Conservation (phyloP, 2,888 invertebrate species). For the Noctua comes region DNA sequence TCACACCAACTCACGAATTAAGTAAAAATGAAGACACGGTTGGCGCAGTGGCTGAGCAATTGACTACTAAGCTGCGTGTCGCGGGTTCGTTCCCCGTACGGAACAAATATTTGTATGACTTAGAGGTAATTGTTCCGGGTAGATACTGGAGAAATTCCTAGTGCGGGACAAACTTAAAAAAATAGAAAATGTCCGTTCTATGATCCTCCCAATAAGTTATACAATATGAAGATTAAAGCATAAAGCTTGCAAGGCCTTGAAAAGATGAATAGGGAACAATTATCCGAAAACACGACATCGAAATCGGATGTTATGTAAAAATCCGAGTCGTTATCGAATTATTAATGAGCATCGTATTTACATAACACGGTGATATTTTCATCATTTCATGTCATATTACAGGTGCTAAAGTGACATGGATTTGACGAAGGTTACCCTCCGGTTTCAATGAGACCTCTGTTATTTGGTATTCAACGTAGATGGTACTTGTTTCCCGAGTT, state of each 20-base stretch:
- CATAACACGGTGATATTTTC: constrained; percentile 57
- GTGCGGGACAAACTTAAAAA: neutral
- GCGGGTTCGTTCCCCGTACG: neutral
- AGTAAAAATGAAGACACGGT: neutral
- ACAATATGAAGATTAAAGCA: neutral
- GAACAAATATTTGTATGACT: neutral
- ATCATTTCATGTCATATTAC: constrained; percentile 50
- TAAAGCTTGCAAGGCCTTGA: neutral
- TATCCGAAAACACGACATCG: neutral
- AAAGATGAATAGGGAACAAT: neutral
- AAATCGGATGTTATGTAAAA: constrained; percentile 8
- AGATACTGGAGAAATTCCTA: neutral
- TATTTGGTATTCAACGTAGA: constrained; percentile 52
- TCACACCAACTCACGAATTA: neutral
- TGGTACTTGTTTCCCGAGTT: constrained; percentile 33
- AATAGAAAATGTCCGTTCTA: neutral
- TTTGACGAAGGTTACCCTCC: constrained; percentile 70
- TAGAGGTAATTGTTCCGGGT: neutral
- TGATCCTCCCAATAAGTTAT: neutral
- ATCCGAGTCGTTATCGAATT: constrained; percentile 21
- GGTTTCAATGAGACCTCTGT: constrained; percentile 50
- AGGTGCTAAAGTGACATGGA: constrained; percentile 64
- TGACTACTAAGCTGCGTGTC: neutral
- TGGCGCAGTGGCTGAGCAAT: neutral
- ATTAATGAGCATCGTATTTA: constrained; percentile 53